Percentiles rank a stretch among this genome's conserved stretches.
phyloP scores from a whole-genome alignment of 2,888 invertebrate genomes.

The Pterostichus madidus region DNA sequence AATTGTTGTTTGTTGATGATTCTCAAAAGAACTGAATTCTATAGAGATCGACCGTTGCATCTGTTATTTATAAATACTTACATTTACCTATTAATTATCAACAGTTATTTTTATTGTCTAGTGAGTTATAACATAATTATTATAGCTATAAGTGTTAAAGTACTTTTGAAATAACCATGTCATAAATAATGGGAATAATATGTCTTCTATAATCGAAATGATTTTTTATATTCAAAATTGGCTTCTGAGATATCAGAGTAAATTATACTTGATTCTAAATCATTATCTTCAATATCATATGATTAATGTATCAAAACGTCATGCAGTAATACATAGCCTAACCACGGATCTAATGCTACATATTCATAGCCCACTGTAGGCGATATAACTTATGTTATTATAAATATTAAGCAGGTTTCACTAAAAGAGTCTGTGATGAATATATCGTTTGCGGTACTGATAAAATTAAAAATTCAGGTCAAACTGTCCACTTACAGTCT shows the following conservation, averaged over 20 bases:
- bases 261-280: conserved; percentile 25
- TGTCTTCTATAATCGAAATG: no score
- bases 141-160: no score
- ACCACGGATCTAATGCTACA: conserved; percentile 40
- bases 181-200: no score
- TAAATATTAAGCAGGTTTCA: conserved; percentile 10
- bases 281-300: conserved; percentile 17
- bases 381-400: conserved; percentile 15
- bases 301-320: conserved; percentile 33
- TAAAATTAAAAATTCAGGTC: conserved; percentile 53
- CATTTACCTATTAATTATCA: no score
- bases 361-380: conserved; percentile 30
- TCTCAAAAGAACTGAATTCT: no score
- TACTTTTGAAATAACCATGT: no score
- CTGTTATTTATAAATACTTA: no score
- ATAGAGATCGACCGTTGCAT: no score
- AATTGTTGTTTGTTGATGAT: no score
- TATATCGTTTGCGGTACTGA: conserved; percentile 41
- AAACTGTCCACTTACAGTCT: conserved; percentile 39
- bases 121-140: no score
- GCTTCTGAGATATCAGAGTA: not conserved
- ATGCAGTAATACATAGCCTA: conserved; percentile 3
- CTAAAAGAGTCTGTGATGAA: conserved; percentile 36
- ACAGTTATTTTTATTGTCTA: no score
- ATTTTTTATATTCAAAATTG: no score